Evolutionary conservation across 2,797 vertebrate species (phyloP), one percentile per base, ranked within the genome.

Genomic region (Notolabrus celidotus): DNA sequence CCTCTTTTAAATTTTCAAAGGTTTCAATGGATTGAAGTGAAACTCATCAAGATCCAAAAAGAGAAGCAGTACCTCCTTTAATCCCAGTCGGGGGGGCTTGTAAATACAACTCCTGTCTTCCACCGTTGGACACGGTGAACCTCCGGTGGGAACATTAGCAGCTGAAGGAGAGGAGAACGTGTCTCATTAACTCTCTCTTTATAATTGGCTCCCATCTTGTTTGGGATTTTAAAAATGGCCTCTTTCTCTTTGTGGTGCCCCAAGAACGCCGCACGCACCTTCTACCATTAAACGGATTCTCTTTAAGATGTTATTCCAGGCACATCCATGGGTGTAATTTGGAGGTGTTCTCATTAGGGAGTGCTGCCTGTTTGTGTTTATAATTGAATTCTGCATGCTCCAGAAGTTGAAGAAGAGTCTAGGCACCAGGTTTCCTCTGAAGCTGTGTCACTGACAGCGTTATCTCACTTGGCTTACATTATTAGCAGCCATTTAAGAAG

Each of bases 151-250:
- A 80, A 55, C 66, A 79, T 77, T 69, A 84, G 74, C 12, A 49
- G 54, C 56, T 51, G 49, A 71, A 75, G 62, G 49, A 71, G 55
- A 53, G 16, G 34, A 41, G 41, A 75, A 60, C n/a, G 29, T 62
- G 63, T 76, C 77, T 83, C 80, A 78, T 84, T 82, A 78, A 59
- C n/a, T 67, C 71, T 64, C 25, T 61, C 63, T 72, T 74, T 54
- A 58, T 85, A 87, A 87, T 82, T 86, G 85, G 71, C 64, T 74
- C 41, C 36, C 46, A 51, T 82, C 57, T 63, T 80, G 66, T 81
- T 77, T 59, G 60, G 71, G 52, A 77, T 78, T 82, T 8, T 59
- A 54, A 74, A 80, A 80, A 78, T 49, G 58, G 64, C 39, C 67
- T 20, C 57, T 53, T 66, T 69, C n/a, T 33, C 57, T 78, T 63